Evolutionary conservation across 1,140 invertebrate genomes (phyloP), one percentile per base, ranked within the genome.

Genomic region (Macrobrachium rosenbergii): DNA sequence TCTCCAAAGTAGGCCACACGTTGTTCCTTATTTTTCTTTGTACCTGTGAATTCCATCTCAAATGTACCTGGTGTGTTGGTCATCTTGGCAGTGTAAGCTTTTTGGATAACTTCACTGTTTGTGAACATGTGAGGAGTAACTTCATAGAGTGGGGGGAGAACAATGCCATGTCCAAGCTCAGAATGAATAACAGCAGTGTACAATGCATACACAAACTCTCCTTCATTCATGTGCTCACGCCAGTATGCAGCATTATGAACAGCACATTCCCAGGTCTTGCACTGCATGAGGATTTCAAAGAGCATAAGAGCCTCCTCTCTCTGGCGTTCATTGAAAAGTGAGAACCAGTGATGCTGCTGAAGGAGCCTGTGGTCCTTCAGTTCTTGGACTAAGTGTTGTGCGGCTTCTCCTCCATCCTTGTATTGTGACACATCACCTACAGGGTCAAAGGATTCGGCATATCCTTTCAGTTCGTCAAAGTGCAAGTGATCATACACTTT

Each of bases 101-200:
- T 84, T n/a, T 72, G 60, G 45, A 83, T 83, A 19, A 83, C 63
- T 86, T 92, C 87, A 21, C 91, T 88, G 83, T 92, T 93, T 73
- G 93, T 91, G 90, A 92, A 93, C 88, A 92, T 91, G 28, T 93
- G 92, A 0, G 93, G 93, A 90, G 93, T 93, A 86, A 95, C 92
- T 91, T 95, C 95, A 90, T 95, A 95, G 52, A 94, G 92, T 21
- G 94, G 93, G 12, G 95, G 95, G 0, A 95, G 28, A 23, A 85
- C 69, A 23, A 69, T 52, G 43, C 63, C 60, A 45, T 52, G n/a
- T 28, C n/a, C 63, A 64, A 82, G 58, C 8, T 67, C 37, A 28
- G 76, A 60, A 63, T 83, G 63, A 28, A 62, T 83, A 19, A 83
- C 43, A 83, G 84, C 84, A 2, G 79, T 58, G 62, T 87, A 69